Base-by-base conservation (phyloP, 2,888 invertebrate genomes). In the Matsumyia berberina region DNA sequence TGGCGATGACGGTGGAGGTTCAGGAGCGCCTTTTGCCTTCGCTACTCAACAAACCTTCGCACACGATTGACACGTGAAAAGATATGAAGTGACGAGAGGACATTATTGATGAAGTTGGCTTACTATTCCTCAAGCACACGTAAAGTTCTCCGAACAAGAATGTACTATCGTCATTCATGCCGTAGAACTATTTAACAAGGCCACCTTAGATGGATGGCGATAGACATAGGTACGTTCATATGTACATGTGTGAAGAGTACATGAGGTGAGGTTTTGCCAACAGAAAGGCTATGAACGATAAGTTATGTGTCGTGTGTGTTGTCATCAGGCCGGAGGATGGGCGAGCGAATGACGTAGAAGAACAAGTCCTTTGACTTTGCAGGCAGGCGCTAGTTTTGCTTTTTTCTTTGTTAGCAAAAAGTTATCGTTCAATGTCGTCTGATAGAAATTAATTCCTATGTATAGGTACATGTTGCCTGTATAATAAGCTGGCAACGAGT, bases 21-120 rank as follows among this genome's bases (percentile, higher is more conserved):
- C 29, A 42, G 37, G 19, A 64, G 69, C 44, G 35, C 35, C 39
- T 57, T 17, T 64, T 39, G 39, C 64, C 35, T 57, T 15, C 60
- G 12, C 46, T 51, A 29, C 24, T 19, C 24, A 29, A 37, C 4
- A 37, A 58, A 19, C 58, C 66, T 57, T 82, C 66, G 39, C 72
- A 76, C 62, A 74, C 78, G 78, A 73, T 83, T 83, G 83, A 79
- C 78, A 83, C 55, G 69, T 83, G 78, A 79, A 79, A 73, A 78
- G 73, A 69, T 79, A 83, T 79, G 69, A 69, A 69, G 83, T 83
- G 83, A 83, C 77, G 73, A 73, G 60, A 67, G 62, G 73, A 67
- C 78, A 79, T 79, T 83, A 83, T 83, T 83, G 83, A 83, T 83
- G 78, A 79, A 83, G 64, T 74, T 60, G 62, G 44, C 62, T 57